Conservation (phyloP, 2,888 invertebrate genomes). For the Microplitis manilae region DNA sequence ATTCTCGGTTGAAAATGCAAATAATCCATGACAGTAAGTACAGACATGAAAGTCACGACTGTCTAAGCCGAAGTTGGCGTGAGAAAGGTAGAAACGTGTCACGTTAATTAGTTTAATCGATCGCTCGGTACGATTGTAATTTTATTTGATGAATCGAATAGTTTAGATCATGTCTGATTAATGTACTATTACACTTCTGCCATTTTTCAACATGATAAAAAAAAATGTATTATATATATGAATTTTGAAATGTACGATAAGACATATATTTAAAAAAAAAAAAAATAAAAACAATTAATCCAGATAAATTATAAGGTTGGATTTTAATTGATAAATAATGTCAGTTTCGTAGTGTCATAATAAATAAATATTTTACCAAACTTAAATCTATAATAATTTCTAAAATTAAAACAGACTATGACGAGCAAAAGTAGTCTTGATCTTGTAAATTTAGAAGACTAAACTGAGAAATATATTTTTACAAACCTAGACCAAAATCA, state of each 20-base stretch:
- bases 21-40: conserved; percentile 26
- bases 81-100: conserved; percentile 38
- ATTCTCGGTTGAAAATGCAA: conserved; percentile 38
- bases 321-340: too few relatives aligned
- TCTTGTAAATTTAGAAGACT: too few relatives aligned
- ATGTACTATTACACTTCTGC: conserved; percentile 6
- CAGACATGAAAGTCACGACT: conserved; percentile 41
- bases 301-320: too few relatives aligned
- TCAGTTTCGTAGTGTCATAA: too few relatives aligned
- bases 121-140: conserved; percentile 27
- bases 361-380: too few relatives aligned
- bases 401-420: too few relatives aligned
- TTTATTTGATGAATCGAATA: conserved; percentile 28
- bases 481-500: too few relatives aligned
- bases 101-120: conserved; percentile 35
- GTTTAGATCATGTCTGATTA: conserved; percentile 7
- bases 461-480: too few relatives aligned
- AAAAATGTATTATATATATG: background rate
- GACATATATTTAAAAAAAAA: background rate
- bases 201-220: conserved; percentile 11
- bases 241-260: background rate
- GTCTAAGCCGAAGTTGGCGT: conserved; percentile 29
- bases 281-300: background rate
- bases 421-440: too few relatives aligned
- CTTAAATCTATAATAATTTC: too few relatives aligned